phyloP scores from a whole-genome alignment of 2,888 invertebrate species.

The Acrocera orbiculus region DNA sequence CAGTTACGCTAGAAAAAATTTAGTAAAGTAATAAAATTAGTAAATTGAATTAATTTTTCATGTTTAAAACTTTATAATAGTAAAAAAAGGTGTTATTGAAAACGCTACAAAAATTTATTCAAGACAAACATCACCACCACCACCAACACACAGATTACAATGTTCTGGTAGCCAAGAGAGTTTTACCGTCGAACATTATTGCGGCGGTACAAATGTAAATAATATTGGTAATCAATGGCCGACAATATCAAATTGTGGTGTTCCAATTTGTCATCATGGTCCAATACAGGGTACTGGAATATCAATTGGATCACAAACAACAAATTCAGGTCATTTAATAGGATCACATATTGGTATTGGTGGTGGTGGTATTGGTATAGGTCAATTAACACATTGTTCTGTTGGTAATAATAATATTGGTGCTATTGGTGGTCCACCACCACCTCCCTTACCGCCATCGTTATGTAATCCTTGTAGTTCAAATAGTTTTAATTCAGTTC shows the following conservation, averaged over 20 bases:
- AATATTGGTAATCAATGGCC: slow-evolving; percentile 24
- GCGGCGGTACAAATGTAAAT: slow-evolving; percentile 21
- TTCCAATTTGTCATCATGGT: slow-evolving; percentile 22
- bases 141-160: slow-evolving; percentile 33
- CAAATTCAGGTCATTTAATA: slow-evolving; percentile 16
- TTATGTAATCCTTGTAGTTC: slow-evolving; percentile 32
- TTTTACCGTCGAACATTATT: slow-evolving; percentile 33
- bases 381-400: slow-evolving; percentile 14
- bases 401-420: slow-evolving; percentile 22
- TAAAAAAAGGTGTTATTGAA: too few species aligned
- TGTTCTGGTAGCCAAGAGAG: slow-evolving; percentile 35
- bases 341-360: slow-evolving; percentile 21
- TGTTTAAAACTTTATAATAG: too few species aligned
- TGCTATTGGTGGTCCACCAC: slow-evolving; percentile 15
- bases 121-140: slow-evolving; percentile 32
- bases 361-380: slow-evolving; percentile 18
- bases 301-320: slow-evolving; percentile 22
- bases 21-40: too few species aligned
- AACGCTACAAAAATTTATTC: slow-evolving; percentile 32
- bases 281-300: slow-evolving; percentile 16
- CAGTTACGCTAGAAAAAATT: too few species aligned
- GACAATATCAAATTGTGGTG: slow-evolving; percentile 20
- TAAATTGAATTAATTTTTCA: too few species aligned
- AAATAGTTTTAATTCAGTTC: slow-evolving; percentile 28
- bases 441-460: slow-evolving; percentile 28